Evolutionary conservation across 2,113 vertebrate species (phyloP).

Genomic region (Tenebrosternarchus preto): DNA sequence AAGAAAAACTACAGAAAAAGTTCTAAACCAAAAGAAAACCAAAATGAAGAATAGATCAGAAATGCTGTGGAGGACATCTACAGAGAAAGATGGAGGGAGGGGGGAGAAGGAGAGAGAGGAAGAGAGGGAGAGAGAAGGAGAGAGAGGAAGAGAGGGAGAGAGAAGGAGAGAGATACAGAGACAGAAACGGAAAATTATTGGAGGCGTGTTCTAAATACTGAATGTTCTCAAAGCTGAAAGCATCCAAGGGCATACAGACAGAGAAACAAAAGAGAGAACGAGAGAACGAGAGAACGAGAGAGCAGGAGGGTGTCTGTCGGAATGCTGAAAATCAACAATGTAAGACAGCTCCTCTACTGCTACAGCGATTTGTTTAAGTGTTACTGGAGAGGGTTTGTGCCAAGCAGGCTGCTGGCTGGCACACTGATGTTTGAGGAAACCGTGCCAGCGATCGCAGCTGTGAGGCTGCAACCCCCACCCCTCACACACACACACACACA

Average conservation of each 20-base stretch:
- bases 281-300: too few relatives aligned
- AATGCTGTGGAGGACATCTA: conserved; percentile 34
- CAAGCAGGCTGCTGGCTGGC: conserved; percentile 72
- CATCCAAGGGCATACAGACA: conserved; percentile 37
- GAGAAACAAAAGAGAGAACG: background rate
- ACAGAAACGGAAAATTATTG: conserved; percentile 34
- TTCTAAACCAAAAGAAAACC: conserved; percentile 13
- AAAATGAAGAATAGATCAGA: conserved; percentile 35
- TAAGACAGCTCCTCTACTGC: conserved; percentile 56
- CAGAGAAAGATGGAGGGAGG: conserved; percentile 10
- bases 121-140: conserved; percentile 27
- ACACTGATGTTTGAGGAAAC: conserved; percentile 67
- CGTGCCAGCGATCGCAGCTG: conserved; percentile 82
- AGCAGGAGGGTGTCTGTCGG: conserved; percentile 36
- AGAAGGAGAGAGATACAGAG: conserved; percentile 15
- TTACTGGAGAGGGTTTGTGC: conserved; percentile 68
- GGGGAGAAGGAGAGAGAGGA: conserved; percentile 9
- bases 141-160: conserved; percentile 24
- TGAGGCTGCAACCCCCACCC: conserved; percentile 65
- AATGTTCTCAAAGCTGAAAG: conserved; percentile 46
- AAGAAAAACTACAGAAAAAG: conserved; percentile 17
- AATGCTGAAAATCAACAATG: conserved; percentile 63
- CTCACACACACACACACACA: background rate
- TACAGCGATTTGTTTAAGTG: conserved; percentile 72
- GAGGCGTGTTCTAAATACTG: conserved; percentile 31